Evolutionary conservation across 2,888 invertebrate species (phyloP).

Genomic region (Bellardia bayeri): DNA sequence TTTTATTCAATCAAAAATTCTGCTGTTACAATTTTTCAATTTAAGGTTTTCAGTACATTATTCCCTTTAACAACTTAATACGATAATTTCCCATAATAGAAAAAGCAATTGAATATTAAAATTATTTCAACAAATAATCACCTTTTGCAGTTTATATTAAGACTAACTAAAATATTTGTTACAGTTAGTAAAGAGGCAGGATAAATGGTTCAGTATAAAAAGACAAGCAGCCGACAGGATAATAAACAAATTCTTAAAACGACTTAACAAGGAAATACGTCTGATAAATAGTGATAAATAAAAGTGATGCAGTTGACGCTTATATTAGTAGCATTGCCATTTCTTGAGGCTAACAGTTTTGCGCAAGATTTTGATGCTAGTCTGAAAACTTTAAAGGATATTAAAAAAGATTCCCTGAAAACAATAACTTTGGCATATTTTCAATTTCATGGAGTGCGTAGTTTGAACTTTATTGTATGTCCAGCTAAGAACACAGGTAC

Average conservation of each 20-base stretch:
- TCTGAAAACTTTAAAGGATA: conserved; percentile 3
- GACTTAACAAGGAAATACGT: background rate
- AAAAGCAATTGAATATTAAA: conserved; percentile 17
- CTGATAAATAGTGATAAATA: background rate
- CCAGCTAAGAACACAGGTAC: conserved; percentile 61
- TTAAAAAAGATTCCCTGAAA: conserved; percentile 15
- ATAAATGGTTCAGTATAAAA: conserved; percentile 7
- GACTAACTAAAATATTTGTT: background rate
- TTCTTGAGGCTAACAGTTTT: background rate
- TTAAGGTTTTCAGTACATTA: conserved; percentile 23
- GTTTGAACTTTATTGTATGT: conserved; percentile 80
- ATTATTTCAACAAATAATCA: conserved; percentile 47
- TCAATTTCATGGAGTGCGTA: conserved; percentile 80
- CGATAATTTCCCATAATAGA: conserved; percentile 32
- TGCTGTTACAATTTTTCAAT: background rate
- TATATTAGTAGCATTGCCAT: background rate
- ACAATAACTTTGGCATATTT: conserved; percentile 79
- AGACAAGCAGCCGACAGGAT: background rate
- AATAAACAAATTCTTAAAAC: background rate
- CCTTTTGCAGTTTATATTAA: background rate
- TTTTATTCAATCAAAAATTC: background rate
- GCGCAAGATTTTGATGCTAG: background rate
- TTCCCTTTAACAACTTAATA: conserved; percentile 46
- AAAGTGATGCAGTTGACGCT: background rate
- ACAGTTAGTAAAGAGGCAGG: background rate